phyloP scores from a whole-genome alignment of 1,140 invertebrate genomes.

The Bathynomus jamesi region DNA sequence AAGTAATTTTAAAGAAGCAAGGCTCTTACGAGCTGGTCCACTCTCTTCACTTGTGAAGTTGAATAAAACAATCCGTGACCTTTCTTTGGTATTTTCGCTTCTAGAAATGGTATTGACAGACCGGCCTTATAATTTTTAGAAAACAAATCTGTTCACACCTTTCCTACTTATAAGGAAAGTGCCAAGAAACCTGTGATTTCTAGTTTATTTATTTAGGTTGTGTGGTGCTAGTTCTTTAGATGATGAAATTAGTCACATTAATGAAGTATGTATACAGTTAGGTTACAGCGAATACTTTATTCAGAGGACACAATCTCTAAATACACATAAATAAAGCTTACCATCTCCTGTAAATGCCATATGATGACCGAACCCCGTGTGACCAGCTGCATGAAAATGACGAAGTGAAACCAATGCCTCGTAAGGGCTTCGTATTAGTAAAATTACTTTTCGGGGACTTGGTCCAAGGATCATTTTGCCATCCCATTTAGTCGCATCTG shows the following conservation, averaged over 20 bases:
- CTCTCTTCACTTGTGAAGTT: too few species aligned
- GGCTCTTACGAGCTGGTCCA: too few species aligned
- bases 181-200: not conserved
- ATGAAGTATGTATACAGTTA: not conserved
- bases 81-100: too few species aligned
- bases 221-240: too few species aligned
- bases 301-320: not conserved
- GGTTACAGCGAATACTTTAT: not conserved
- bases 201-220: not conserved
- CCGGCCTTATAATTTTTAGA: too few species aligned
- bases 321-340: not conserved
- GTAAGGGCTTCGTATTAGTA: slow-evolving; percentile 37
- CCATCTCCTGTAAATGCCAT: slow-evolving; percentile 16
- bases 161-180: not conserved
- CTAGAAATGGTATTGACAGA: too few species aligned
- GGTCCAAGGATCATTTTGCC: not conserved
- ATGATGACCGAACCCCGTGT: slow-evolving; percentile 37
- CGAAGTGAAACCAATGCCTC: slow-evolving; percentile 41
- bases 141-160: not conserved
- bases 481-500: not conserved
- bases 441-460: slow-evolving; percentile 10
- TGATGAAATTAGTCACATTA: too few species aligned
- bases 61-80: too few species aligned
- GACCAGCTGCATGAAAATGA: slow-evolving; percentile 42
- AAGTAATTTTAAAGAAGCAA: too few species aligned